Evolutionary conservation across 2,888 invertebrate species (phyloP), one percentile per base, ranked within the genome.

Genomic region (Spilarctia lutea): DNA sequence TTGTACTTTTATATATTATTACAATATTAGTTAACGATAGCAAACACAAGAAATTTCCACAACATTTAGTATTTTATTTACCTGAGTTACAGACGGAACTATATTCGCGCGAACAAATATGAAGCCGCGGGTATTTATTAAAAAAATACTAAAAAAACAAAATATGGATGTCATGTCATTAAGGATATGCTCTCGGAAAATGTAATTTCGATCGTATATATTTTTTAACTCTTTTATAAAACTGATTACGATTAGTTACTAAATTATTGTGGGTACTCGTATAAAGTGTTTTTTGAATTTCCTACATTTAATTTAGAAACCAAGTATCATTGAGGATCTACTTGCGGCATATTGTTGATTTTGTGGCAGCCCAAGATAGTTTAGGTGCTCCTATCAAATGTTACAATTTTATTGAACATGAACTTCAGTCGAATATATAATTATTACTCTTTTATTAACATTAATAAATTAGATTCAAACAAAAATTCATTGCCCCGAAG

Each of bases 41-140:
- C 27, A 48, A 33, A 65, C 30, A 65, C 33, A 48, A 63, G 16
- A 20, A 13, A 39, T 3, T 27, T 1, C 39, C 4, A 70, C 45
- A 65, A 65, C 39, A 71, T 20, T 45, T 65, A 71, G 65, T 65
- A 48, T 71, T 65, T 75, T 75, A 75, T 72, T 68, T 75, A 75
- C 75, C 75, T 75, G 68, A 39, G 68, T 75, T 75, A 75, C 75
- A 71, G 65, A 72, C 72, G 65, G 48, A 60, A n/a, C 16, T 39
- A 70, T 63, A 42, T 27, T n/a, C 48, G n/a, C 71, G 45, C 71
- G 71, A 45, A 65, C 48, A 65, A 48, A 42, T 42, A 63, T 48
- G 24, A 71, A 48, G 35, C 42, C 65, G 39, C 27, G 66, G 18
- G 30, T 48, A 71, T 27, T 71, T 45, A 45, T 63, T 30, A 42